A percentile compares a stretch with the other conserved stretches of the same genome.
phyloP scores from a whole-genome alignment of 2,113 vertebrate species.

The Furnarius figulus region DNA sequence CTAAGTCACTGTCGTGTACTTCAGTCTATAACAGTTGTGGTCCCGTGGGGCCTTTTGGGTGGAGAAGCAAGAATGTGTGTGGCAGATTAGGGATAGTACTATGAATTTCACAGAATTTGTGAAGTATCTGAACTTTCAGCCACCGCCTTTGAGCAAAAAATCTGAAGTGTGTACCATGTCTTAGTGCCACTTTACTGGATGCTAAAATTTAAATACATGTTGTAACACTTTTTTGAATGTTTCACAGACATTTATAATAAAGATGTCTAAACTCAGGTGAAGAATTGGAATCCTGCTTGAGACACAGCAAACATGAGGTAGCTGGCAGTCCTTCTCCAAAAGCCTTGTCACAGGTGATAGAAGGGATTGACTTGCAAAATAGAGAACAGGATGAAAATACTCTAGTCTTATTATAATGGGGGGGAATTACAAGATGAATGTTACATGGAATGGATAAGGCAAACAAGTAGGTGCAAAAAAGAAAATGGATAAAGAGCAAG shows the following conservation, averaged over 20 bases:
- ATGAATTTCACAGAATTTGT: not conserved
- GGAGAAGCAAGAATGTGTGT: not conserved
- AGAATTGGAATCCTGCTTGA: not conserved
- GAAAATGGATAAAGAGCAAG: not conserved
- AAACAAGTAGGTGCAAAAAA: not conserved
- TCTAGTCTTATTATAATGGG: not conserved
- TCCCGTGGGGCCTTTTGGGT: not conserved
- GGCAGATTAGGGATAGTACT: not conserved
- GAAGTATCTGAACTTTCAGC: not conserved
- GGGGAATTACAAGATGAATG: not conserved
- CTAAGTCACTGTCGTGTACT: not conserved
- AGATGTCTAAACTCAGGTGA: not conserved
- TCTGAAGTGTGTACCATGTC: not conserved
- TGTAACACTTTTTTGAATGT: rapidly evolving
- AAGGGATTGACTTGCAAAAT: not conserved
- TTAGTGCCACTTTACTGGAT: not conserved
- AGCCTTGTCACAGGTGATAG: not conserved
- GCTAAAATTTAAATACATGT: not conserved
- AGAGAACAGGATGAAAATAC: not conserved
- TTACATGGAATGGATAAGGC: not conserved
- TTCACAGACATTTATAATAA: not conserved
- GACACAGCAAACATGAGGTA: not conserved
- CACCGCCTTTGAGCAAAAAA: not conserved
- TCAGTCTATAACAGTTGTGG: not conserved
- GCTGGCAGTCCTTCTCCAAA: not conserved